Base-by-base conservation (phyloP, 2,797 vertebrate genomes). In the Ctenochaetus hawaiiensis region DNA sequence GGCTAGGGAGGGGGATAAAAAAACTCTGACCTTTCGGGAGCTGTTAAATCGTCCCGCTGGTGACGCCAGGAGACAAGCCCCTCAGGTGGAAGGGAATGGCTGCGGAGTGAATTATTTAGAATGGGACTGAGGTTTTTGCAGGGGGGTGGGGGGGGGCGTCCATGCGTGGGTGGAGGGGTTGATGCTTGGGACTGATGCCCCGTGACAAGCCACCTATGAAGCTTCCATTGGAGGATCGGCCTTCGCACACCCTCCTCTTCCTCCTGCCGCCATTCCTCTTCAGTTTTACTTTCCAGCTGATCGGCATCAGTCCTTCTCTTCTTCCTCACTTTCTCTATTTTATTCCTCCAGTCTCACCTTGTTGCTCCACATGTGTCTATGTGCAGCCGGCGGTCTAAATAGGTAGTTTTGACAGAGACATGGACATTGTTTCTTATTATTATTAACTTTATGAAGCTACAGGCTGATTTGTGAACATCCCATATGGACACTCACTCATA, bases 61-160 rank as follows among this genome's bases (percentile, higher is more conserved):
- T 96, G 95, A 96, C 95, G 88, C 95, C 94, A 95, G 95, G 95
- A 96, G 95, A 96, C 95, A 96, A 93, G 92, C 92, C 94, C 95
- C 94, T 96, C 94, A 95, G 94, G 95, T 96, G 95, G 95, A 96
- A 96, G 92, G 91, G 94, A 96, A 93, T 92, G 92, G 92, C 93
- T 95, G 86, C 54, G 77, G 89, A 92, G 90, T 96, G 92, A 96
- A 96, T 96, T 95, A 96, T 96, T 96, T 95, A 96, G 86, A 93
- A 91, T 91, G 91, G 90, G 92, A 89, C 89, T 83, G 77, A 92
- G 80, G 85, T 78, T 87, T 85, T 85, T 77, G 63, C 39, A 5
- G 65, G 34, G 23, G 17, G 5, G 54, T 16, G 34, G 17, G 5
- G 34, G 53, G 48, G 66, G 48, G 57, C 26, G 39, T 30, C 53